Conservation (phyloP, 2,888 invertebrate genomes). For the Scaptomyza flava region DNA sequence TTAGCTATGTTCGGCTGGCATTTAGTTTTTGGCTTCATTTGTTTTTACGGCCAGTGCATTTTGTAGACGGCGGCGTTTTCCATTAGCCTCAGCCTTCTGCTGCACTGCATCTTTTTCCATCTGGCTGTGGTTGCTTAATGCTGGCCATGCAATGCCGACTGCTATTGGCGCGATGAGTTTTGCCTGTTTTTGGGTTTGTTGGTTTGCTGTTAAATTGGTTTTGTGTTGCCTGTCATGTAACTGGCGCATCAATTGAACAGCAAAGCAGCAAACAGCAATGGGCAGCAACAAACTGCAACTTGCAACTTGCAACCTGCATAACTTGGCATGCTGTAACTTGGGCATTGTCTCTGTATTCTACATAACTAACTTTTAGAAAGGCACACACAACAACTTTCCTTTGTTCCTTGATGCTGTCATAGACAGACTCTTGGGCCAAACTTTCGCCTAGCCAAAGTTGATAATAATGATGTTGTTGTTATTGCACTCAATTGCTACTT, state of each 20-base stretch:
- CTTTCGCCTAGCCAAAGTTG: conserved; percentile 51
- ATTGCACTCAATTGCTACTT: conserved; percentile 21
- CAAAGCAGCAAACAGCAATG: conserved; percentile 31
- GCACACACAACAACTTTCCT: conserved; percentile 70
- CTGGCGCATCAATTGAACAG: conserved; percentile 73
- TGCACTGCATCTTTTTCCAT: conserved; percentile 25
- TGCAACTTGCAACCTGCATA: conserved; percentile 28
- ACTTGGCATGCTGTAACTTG: conserved; percentile 56
- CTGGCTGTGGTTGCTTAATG: conserved; percentile 30
- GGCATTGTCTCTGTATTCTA: conserved; percentile 57
- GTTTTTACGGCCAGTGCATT: conserved; percentile 73
- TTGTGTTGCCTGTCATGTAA: conserved; percentile 73
- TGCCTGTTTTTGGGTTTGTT: conserved; percentile 69
- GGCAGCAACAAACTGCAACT: conserved; percentile 11
- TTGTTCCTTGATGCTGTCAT: conserved; percentile 61
- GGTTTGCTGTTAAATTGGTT: conserved; percentile 66
- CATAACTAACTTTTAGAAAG: conserved; percentile 73
- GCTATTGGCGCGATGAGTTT: conserved; percentile 47
- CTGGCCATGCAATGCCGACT: conserved; percentile 24
- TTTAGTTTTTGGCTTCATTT: conserved; percentile 71
- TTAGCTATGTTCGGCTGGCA: conserved; percentile 66
- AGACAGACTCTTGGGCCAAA: conserved; percentile 48
- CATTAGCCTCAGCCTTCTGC: conserved; percentile 38
- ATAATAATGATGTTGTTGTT: conserved; percentile 44
- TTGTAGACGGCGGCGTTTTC: conserved; percentile 62